phyloP scores from a whole-genome alignment of 2,888 invertebrate species.

The Epinotia ramella region DNA sequence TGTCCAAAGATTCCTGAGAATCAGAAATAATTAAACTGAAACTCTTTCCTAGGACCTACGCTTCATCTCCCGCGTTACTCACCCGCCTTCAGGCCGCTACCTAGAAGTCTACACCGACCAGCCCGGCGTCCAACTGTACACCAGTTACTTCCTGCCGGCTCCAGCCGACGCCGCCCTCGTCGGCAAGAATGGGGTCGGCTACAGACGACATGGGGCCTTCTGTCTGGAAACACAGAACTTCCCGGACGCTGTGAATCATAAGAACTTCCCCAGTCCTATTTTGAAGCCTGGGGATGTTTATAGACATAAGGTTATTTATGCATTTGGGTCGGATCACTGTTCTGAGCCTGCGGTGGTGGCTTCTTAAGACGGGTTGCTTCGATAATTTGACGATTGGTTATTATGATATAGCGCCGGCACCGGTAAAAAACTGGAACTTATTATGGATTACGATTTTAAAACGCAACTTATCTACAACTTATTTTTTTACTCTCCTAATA shows the following conservation, averaged over 20 bases:
- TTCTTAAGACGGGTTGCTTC: slow-evolving; percentile 8
- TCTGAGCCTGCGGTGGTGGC: slow-evolving; percentile 30
- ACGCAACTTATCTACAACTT: too few relatives aligned
- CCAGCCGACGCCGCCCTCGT: slow-evolving; percentile 66
- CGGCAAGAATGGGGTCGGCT: slow-evolving; percentile 79
- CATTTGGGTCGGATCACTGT: slow-evolving; percentile 79
- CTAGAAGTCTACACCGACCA: slow-evolving; percentile 93
- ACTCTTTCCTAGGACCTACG: slow-evolving; percentile 61
- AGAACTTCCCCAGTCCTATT: slow-evolving; percentile 88
- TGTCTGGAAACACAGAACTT: slow-evolving; percentile 94
- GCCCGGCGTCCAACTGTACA: slow-evolving; percentile 96
- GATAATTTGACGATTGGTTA: background rate
- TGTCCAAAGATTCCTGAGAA: too few relatives aligned
- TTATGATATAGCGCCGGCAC: background rate
- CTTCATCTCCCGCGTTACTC: slow-evolving; percentile 83
- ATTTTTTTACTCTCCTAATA: too few relatives aligned
- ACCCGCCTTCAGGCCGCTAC: slow-evolving; percentile 89
- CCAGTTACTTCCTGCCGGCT: slow-evolving; percentile 89
- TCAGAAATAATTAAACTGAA: background rate
- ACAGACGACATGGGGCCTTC: slow-evolving; percentile 89
- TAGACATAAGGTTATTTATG: slow-evolving; percentile 86
- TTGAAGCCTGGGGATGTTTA: slow-evolving; percentile 87
- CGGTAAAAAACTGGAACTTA: background rate
- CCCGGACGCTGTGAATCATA: slow-evolving; percentile 92
- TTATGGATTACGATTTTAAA: background rate